Conservation (phyloP, 1,140 invertebrate genomes). For the Trichoplusia ni region DNA sequence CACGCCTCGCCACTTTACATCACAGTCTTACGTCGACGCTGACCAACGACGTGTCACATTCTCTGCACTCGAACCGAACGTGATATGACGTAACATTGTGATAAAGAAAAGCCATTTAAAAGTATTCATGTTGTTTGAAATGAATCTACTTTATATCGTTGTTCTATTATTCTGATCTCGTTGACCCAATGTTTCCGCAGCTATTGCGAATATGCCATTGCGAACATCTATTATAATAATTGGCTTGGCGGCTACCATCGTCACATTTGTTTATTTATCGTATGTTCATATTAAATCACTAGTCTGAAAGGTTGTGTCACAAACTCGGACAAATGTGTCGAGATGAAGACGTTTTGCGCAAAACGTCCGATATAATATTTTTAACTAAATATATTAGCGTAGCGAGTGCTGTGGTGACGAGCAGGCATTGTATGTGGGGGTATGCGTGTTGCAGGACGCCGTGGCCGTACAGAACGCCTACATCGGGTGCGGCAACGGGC, state of each 20-base stretch:
- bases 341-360: neutral
- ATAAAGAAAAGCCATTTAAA: neutral
- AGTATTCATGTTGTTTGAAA: neutral
- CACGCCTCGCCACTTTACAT: constrained; percentile 8
- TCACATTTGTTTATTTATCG: constrained; percentile 34
- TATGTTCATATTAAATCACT: neutral
- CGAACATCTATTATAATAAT: constrained; percentile 41
- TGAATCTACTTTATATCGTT: neutral
- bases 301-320: neutral
- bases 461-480: constrained; percentile 76
- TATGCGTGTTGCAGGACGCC: constrained; percentile 75
- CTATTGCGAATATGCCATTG: constrained; percentile 57
- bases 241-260: constrained; percentile 39
- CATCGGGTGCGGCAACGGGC: constrained; percentile 80
- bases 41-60: too few relatives aligned
- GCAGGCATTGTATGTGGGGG: constrained; percentile 52
- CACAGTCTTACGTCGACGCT: constrained; percentile 2
- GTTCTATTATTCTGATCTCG: neutral
- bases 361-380: neutral
- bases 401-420: neutral
- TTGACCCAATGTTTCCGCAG: constrained; percentile 19
- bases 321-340: neutral
- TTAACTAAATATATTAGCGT: neutral
- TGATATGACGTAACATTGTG: neutral
- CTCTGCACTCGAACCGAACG: neutral